Percentiles rank a stretch among this genome's conserved stretches.
phyloP scores from a whole-genome alignment of 2,888 invertebrate genomes.

The Bimastos eiseni region DNA sequence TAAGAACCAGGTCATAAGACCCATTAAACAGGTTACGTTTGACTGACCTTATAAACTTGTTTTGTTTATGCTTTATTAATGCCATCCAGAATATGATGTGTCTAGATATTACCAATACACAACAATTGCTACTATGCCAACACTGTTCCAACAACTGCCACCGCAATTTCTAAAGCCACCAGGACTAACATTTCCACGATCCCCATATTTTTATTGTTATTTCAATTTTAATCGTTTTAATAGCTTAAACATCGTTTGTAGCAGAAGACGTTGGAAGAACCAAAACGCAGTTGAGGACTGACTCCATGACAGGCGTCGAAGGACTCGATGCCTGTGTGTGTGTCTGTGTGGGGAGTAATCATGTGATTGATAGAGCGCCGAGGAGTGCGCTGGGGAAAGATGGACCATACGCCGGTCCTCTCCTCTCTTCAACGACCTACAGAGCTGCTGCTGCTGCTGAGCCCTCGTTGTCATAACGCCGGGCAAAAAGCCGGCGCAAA shows the following conservation, averaged over 20 bases:
- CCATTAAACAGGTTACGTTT: no score
- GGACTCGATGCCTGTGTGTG: background rate
- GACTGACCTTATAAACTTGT: no score
- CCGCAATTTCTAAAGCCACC: no score
- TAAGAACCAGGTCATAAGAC: no score
- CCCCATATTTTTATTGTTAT: background rate
- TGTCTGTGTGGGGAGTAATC: background rate
- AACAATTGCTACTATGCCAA: no score
- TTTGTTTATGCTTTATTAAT: no score
- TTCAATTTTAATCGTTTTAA: background rate
- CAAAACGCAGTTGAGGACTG: background rate
- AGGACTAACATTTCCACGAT: background rate
- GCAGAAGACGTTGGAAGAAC: background rate
- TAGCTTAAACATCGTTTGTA: background rate
- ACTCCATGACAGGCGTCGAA: background rate
- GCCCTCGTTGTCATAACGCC: background rate
- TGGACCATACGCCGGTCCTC: background rate
- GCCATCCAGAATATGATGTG: no score
- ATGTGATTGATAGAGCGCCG: constrained; percentile 20
- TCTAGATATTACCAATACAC: no score
- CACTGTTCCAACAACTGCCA: no score
- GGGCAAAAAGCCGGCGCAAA: constrained; percentile 1
- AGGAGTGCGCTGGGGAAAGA: background rate
- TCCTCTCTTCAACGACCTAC: background rate
- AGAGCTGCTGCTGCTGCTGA: background rate